phyloP scores from a whole-genome alignment of 2,888 invertebrate species.

The Silvanus unidentatus region DNA sequence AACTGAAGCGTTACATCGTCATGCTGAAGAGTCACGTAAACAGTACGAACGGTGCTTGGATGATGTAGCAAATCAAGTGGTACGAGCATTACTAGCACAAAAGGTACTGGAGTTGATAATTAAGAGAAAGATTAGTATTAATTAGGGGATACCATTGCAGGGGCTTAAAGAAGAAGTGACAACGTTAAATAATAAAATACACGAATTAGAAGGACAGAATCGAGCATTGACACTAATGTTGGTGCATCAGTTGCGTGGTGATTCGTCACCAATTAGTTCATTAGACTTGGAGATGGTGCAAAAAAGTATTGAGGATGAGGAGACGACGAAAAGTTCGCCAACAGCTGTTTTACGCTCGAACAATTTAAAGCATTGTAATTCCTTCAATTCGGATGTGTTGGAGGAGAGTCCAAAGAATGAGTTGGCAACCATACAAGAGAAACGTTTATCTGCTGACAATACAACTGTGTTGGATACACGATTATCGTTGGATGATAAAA shows the following conservation, averaged over 20 bases:
- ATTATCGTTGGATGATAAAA: slow-evolving; percentile 57
- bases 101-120: slow-evolving; percentile 60
- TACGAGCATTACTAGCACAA: slow-evolving; percentile 75
- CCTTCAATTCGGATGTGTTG: slow-evolving; percentile 43
- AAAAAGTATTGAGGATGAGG: not conserved
- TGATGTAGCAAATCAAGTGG: slow-evolving; percentile 78
- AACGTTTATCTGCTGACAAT: slow-evolving; percentile 38
- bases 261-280: slow-evolving; percentile 19
- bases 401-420: slow-evolving; percentile 28
- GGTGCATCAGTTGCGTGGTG: slow-evolving; percentile 57
- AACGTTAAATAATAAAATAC: slow-evolving; percentile 65
- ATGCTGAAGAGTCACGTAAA: slow-evolving; percentile 60
- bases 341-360: slow-evolving; percentile 32
- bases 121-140: too few species aligned
- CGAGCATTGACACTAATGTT: slow-evolving; percentile 63
- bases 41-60: slow-evolving; percentile 77
- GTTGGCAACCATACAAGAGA: slow-evolving; percentile 21
- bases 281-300: not conserved
- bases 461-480: slow-evolving; percentile 48
- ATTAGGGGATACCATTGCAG: slow-evolving; percentile 40
- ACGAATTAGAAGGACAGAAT: slow-evolving; percentile 75
- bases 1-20: slow-evolving; percentile 56
- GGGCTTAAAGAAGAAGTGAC: slow-evolving; percentile 72
- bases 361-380: slow-evolving; percentile 40
- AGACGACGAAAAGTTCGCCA: slow-evolving; percentile 9